These are phyloP conservation scores for Piscicola geometra DNA, from an alignment of 2,888 invertebrate genomes.

Conservation along the genomic window DNA sequence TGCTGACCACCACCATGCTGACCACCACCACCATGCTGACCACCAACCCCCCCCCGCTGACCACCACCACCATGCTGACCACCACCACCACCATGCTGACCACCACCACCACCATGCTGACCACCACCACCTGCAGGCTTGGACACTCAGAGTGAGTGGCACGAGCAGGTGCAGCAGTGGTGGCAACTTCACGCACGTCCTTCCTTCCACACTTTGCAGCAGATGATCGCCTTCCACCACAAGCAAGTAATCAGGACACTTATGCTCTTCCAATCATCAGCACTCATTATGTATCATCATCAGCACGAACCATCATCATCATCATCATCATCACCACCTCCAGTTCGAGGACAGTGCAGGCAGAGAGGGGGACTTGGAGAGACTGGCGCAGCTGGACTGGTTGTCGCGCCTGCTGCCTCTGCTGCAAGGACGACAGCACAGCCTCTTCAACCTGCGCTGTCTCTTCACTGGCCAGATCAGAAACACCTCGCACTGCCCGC, in stretches of 20 bases:
- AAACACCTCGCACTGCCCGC: neutral
- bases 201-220: neutral
- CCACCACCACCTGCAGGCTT: neutral
- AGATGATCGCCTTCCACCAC: neutral
- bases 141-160: neutral
- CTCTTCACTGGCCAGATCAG: slow-evolving; percentile 28
- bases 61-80: too few species aligned
- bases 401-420: neutral
- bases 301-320: neutral
- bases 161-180: neutral
- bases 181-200: neutral
- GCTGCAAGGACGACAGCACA: neutral
- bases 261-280: neutral
- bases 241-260: neutral
- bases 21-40: too few species aligned
- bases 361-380: neutral
- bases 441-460: neutral
- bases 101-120: too few species aligned
- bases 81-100: too few species aligned
- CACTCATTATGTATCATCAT: neutral
- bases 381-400: neutral
- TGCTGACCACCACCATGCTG: too few species aligned
- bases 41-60: too few species aligned
- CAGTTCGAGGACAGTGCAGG: neutral
- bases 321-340: neutral